Evolutionary conservation across 2,113 vertebrate species (phyloP).

Genomic region (Budorcas taxicolor): DNA sequence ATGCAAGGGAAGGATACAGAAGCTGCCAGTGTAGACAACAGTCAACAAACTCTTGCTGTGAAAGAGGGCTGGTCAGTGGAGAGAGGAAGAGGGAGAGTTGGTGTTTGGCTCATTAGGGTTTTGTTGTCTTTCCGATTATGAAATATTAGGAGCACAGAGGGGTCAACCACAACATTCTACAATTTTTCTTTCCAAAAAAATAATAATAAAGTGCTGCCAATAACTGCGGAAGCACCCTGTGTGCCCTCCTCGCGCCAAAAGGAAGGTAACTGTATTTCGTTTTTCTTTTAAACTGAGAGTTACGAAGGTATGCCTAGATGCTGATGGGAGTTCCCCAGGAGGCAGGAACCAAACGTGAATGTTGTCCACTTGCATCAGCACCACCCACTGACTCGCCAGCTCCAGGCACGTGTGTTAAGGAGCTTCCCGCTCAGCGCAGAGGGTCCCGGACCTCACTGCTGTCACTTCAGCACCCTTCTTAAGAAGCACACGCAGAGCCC

Average conservation of each 20-base stretch:
- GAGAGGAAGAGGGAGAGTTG: not conserved
- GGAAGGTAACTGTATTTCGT: not conserved
- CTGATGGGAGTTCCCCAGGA: not conserved
- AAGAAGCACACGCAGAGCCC: not conserved
- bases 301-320: not conserved
- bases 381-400: not conserved
- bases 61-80: not conserved
- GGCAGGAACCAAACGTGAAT: not conserved
- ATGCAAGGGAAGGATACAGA: not conserved
- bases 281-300: not conserved
- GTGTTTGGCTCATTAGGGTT: not conserved
- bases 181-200: not conserved
- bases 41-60: not conserved
- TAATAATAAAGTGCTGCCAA: not conserved
- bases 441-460: not conserved
- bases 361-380: fast-evolving
- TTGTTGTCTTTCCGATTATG: not conserved
- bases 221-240: not conserved
- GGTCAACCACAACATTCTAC: not conserved
- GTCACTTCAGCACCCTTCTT: not conserved
- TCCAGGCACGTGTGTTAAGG: not conserved
- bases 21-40: not conserved
- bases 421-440: not conserved
- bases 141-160: not conserved
- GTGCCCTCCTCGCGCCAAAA: not conserved